These are phyloP conservation scores for Drosophila nigrodunni DNA, from an alignment of 1,140 invertebrate genomes.

Conservation along the genomic window DNA sequence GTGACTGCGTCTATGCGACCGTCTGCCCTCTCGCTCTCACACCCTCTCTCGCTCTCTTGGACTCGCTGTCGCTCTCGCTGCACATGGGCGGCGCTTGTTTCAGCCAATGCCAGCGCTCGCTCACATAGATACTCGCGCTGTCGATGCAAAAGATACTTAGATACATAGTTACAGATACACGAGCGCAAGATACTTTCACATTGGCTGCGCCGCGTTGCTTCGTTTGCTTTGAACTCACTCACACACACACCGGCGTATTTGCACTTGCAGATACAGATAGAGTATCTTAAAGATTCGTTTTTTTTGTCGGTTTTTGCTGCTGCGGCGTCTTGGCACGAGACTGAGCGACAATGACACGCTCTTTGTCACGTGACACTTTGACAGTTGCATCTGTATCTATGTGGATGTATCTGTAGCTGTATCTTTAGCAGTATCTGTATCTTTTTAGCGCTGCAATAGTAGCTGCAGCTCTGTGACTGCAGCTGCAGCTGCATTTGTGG, in stretches of 20 bases:
- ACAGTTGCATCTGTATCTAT: conserved; percentile 46
- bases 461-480: neutral
- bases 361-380: conserved; percentile 55
- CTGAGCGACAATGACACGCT: conserved; percentile 38
- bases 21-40: neutral
- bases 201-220: conserved; percentile 29
- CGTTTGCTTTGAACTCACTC: conserved; percentile 6
- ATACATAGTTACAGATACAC: conserved; percentile 27
- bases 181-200: conserved; percentile 27
- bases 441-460: conserved; percentile 1
- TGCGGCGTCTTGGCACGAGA: conserved; percentile 68
- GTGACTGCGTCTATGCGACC: conserved; percentile 31
- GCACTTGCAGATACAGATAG: conserved; percentile 7
- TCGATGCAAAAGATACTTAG: conserved; percentile 25
- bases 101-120: conserved; percentile 32
- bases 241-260: neutral
- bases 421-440: conserved; percentile 9
- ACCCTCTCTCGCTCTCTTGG: conserved; percentile 4
- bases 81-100: conserved; percentile 25
- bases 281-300: conserved; percentile 12
- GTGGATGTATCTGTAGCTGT: conserved; percentile 7
- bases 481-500: conserved; percentile 40
- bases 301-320: conserved; percentile 13
- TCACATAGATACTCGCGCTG: conserved; percentile 20
- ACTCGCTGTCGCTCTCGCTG: neutral